Base-by-base conservation (phyloP, 23 tunicate species). In the Trididemnum nubilum region DNA sequence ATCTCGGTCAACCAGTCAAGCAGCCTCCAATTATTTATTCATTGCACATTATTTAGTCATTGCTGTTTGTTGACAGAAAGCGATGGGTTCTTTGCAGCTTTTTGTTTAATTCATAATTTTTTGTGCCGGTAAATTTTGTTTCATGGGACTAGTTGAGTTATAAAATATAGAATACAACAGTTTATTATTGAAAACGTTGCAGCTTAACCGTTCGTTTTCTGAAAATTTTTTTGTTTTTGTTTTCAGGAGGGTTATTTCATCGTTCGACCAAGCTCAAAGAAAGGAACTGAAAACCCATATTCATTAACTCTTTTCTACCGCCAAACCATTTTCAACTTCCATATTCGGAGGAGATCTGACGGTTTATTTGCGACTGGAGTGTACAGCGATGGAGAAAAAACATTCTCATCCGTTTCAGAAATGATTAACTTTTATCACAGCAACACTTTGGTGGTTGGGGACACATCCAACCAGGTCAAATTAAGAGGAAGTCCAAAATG, bases 171-270 rank as follows among this genome's bases (percentile, higher is more conserved):
- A n/a, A n/a, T n/a, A n/a, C n/a, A n/a, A n/a, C n/a, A n/a, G n/a
- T n/a, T n/a, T n/a, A n/a, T n/a, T n/a, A n/a, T n/a, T n/a, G n/a
- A n/a, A n/a, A n/a, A n/a, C n/a, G n/a, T n/a, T n/a, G n/a, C n/a
- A n/a, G n/a, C n/a, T n/a, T n/a, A n/a, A n/a, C n/a, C n/a, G n/a
- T n/a, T n/a, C n/a, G n/a, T n/a, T n/a, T n/a, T n/a, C n/a, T n/a
- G n/a, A n/a, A n/a, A n/a, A n/a, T n/a, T n/a, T n/a, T n/a, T n/a
- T n/a, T n/a, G n/a, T n/a, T n/a, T 61, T 31, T 31, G 32, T 51
- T 69, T 72, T 23, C 87, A 91, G 97, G 97, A 91, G 77, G 90
- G 97, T 33, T 77, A 70, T 64, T 93, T 93, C 51, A 73, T 93
- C 60, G 80, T 93, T 21, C 82, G 98, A 0, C 91, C 84, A 49